Conservation (phyloP, 2,888 invertebrate species). For the Drosophila putrida region DNA sequence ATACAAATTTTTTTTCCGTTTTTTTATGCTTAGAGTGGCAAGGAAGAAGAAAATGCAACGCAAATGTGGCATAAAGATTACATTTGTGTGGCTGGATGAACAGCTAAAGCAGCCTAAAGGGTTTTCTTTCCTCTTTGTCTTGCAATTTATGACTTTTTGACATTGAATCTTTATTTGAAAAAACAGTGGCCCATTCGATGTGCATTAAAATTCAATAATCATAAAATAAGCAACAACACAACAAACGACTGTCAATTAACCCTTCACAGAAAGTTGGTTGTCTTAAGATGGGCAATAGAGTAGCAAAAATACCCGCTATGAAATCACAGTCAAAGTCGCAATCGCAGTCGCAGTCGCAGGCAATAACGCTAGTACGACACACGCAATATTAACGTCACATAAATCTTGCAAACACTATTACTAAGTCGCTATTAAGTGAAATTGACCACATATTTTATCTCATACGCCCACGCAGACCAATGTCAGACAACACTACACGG, state of each 20-base stretch:
- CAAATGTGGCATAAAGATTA: constrained; percentile 67
- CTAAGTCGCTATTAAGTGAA: constrained; percentile 83
- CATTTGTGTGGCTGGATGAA: constrained; percentile 39
- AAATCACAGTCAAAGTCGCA: constrained; percentile 22
- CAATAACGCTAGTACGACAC: constrained; percentile 33
- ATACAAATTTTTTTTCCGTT: constrained; percentile 12
- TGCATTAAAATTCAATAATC: constrained; percentile 84
- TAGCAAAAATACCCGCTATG: constrained; percentile 12
- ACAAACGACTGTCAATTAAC: constrained; percentile 61
- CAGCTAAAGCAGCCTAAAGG: constrained; percentile 32
- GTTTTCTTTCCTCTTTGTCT: constrained; percentile 33
- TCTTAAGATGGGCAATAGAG: not conserved
- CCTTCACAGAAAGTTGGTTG: constrained; percentile 25
- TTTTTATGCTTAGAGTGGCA: constrained; percentile 27
- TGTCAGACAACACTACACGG: constrained; percentile 16
- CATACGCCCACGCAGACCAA: constrained; percentile 62
- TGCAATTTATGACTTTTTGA: constrained; percentile 61
- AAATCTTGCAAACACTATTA: constrained; percentile 78
- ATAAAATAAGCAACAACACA: constrained; percentile 69
- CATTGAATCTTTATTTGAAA: constrained; percentile 77
- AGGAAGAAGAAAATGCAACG: constrained; percentile 54
- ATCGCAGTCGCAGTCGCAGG: constrained; percentile 1
- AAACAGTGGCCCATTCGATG: constrained; percentile 71
- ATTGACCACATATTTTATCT: constrained; percentile 84
- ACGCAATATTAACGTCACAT: constrained; percentile 79